Base-by-base conservation (phyloP, 2,113 vertebrate genomes). In the Sylvietta virens region DNA sequence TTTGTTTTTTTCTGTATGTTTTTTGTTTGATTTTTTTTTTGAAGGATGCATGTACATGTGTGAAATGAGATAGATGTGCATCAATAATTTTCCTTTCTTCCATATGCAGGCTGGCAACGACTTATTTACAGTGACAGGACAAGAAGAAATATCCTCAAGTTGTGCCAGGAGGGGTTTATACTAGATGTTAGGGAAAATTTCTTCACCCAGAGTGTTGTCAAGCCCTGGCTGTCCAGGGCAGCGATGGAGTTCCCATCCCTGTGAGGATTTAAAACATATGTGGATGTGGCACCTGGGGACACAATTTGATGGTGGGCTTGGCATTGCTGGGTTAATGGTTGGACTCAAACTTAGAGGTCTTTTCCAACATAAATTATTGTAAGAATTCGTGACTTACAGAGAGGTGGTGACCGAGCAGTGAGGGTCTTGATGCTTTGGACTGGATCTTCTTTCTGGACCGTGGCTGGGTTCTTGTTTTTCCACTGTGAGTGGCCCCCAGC, bases 11-110 rank as follows among this genome's bases (percentile, higher is more conserved):
- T n/a, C 18, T 51, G 26, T 21, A 4, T 39, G 3, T 7, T 47
- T 18, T 9, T 22, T 28, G 5, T 11, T 23, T 30, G 44, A n/a
- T 13, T 6, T 8, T 50, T 76, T 11, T 65, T 44, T 65, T 18
- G 4, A n/a, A 3, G 9, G 1, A 5, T 50, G 4, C 2, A 3
- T 9, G 11, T 31, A 27, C 17, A 4, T 4, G 3, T 39, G 13
- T 48, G 26, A 50, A 76, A 86, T 72, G 6, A 44, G 5, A 2
- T 15, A 61, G 4, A 42, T 28, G 2, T 23, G 3, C 9, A 51
- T 7, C 7, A 50, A 4, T 44, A 39, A 16, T 62, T 54, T 89
- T 57, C 6, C 15, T 78, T 81, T 51, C 7, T 19, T 37, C 7
- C 27, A 8, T 28, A 7, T 40, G 13, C 56, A 47, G 22, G 5